Percentiles rank a stretch among this genome's conserved stretches.
These are phyloP conservation scores for Bufo gargarizans DNA, from an alignment of 2,113 vertebrate species.

Conservation along the genomic window DNA sequence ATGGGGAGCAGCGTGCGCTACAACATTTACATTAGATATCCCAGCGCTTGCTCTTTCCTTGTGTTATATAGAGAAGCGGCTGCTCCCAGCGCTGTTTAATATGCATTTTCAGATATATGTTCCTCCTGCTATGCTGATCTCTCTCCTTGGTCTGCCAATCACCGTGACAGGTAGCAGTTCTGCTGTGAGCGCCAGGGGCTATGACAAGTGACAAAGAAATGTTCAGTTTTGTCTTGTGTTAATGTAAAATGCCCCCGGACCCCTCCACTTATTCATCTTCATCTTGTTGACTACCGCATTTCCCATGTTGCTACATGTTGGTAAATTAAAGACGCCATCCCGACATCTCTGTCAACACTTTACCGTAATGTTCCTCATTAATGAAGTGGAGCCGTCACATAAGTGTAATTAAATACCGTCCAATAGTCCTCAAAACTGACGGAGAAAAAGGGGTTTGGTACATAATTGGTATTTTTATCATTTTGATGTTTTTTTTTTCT, in stretches of 20 bases:
- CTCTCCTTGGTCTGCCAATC: conserved; percentile 74
- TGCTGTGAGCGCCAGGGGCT: conserved; percentile 74
- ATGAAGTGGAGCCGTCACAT: conserved; percentile 75
- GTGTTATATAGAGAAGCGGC: not conserved
- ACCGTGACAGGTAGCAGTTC: conserved; percentile 73
- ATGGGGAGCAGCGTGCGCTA: no score
- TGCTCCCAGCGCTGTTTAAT: not conserved
- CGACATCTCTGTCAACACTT: conserved; percentile 86
- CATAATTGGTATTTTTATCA: not conserved
- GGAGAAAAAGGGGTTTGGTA: conserved; percentile 73
- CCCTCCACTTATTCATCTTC: conserved; percentile 81
- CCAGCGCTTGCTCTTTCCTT: not conserved
- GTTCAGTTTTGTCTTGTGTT: conserved; percentile 81
- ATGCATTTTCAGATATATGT: conserved; percentile 51
- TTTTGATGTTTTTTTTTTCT: not conserved
- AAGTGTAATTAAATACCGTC: conserved; percentile 80
- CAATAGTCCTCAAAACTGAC: conserved; percentile 80
- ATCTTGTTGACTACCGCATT: conserved; percentile 83
- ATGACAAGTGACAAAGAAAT: conserved; percentile 80
- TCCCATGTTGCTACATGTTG: conserved; percentile 79
- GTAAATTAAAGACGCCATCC: conserved; percentile 82
- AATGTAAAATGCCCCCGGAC: conserved; percentile 79
- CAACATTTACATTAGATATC: not conserved
- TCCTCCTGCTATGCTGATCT: conserved; percentile 64
- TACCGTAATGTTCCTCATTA: conserved; percentile 83